A percentile compares a stretch with the other conserved stretches of the same genome.
Conservation (phyloP, 2,888 invertebrate genomes). For the Aquatica leii region DNA sequence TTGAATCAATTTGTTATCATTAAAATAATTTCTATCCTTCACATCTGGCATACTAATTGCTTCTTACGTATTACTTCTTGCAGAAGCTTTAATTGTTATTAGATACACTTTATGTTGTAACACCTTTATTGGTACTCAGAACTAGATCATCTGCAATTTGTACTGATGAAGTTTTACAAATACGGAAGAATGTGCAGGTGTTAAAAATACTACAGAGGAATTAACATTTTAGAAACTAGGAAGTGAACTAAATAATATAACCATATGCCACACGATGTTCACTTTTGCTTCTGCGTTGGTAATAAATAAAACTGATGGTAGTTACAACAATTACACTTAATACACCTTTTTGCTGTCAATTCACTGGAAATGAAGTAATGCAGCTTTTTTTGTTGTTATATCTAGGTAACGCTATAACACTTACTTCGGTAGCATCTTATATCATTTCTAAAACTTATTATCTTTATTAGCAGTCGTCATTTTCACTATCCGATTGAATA, state of each 20-base stretch:
- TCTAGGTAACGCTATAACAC: conserved; percentile 16
- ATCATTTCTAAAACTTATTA: background rate
- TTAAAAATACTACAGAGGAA: conserved; percentile 25
- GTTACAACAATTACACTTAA: conserved; percentile 32
- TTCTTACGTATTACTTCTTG: conserved; percentile 14
- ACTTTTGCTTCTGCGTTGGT: conserved; percentile 14
- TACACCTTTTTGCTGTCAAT: conserved; percentile 29
- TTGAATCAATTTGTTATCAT: conserved; percentile 12
- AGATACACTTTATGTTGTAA: conserved; percentile 27
- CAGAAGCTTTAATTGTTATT: conserved; percentile 31
- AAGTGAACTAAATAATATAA: conserved; percentile 32
- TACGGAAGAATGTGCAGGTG: conserved; percentile 29
- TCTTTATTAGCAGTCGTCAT: background rate
- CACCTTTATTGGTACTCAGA: conserved; percentile 34
- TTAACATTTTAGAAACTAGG: conserved; percentile 31
- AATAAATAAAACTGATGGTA: conserved; percentile 29
- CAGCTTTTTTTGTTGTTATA: conserved; percentile 18
- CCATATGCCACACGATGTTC: conserved; percentile 27
- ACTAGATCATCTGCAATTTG: conserved; percentile 37
- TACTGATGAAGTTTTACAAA: conserved; percentile 28
- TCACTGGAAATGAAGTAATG: conserved; percentile 28
- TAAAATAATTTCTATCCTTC: conserved; percentile 18
- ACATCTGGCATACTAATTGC: conserved; percentile 21
- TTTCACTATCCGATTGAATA: background rate
- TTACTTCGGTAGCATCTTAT: background rate